Evolutionary conservation across 2,113 vertebrate species (phyloP), one percentile per base, ranked within the genome.

Genomic region (Gadus macrocephalus): DNA sequence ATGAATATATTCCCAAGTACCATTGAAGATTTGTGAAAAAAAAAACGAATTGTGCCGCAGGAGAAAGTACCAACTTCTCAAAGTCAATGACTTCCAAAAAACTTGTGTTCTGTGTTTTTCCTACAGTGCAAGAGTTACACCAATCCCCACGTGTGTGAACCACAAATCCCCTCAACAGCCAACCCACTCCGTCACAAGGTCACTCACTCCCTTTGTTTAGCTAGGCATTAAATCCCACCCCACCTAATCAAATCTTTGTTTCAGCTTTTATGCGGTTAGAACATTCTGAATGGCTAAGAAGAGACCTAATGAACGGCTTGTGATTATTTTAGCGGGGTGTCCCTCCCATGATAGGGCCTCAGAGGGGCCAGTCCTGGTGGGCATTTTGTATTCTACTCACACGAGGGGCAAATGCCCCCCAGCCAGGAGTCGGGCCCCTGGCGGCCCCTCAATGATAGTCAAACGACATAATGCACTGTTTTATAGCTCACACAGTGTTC

Each of bases 341-440:
- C 20, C 67, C 35, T 64, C 19, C 9, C 11, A 38, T 3, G 64
- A n/a, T 27, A 38, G 67, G 64, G 61, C 28, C 61, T 7, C 15
- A 42, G 68, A 66, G 67, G 67, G 35, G 22, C 56, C 2, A 2
- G 62, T 69, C 65, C 60, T 59, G 53, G 67, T 25, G 6, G 69
- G 73, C 79, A 81, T 72, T 88, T 84, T 70, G 70, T 84, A 89
- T 87, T 89, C 83, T 16, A 2, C 74, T 83, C 83, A 80, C 63
- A 77, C 38, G 60, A 25, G 28, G 28, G 60, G 12, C 67, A 66
- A 31, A 62, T 73, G 75, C 75, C 69, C 82, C 77, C 66, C 73
- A 74, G 78, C 14, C 55, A 70, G 75, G 67, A 70, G 81, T 78
- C 72, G 3, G 68, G 78, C 73, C 64, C 2, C 16, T 14, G 3